Evolutionary conservation across 1,140 invertebrate genomes (phyloP).

Genomic region (Macrocentrus cingulum): DNA sequence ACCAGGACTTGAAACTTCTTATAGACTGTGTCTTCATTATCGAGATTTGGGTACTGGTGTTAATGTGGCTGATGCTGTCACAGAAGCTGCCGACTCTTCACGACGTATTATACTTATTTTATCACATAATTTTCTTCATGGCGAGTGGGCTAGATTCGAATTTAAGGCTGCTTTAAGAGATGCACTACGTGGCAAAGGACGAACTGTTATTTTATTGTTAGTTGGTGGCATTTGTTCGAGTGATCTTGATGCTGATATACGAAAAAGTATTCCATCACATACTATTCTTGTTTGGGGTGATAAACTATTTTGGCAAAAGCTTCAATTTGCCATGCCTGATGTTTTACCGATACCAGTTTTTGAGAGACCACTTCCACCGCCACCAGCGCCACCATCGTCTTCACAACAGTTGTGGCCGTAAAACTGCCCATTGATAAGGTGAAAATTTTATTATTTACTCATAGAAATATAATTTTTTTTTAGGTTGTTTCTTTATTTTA

Average conservation of each 20-base stretch:
- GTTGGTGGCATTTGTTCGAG: conserved; percentile 80
- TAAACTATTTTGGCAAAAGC: conserved; percentile 92
- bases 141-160: conserved; percentile 92
- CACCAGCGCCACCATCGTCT: conserved; percentile 53
- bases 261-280: conserved; percentile 85
- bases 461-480: no score
- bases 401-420: conserved; percentile 62
- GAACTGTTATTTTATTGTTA: conserved; percentile 82
- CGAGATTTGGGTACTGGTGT: conserved; percentile 81
- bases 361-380: conserved; percentile 62
- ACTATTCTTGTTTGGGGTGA: conserved; percentile 91
- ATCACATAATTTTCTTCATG: conserved; percentile 89
- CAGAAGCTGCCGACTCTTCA: conserved; percentile 87
- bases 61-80: conserved; percentile 80
- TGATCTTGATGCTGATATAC: conserved; percentile 86
- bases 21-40: conserved; percentile 83
- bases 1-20: conserved; percentile 76
- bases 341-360: conserved; percentile 58
- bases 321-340: conserved; percentile 87
- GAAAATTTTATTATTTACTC: no score
- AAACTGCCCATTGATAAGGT: conserved; percentile 34
- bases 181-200: conserved; percentile 79
- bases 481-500: no score
- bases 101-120: conserved; percentile 87
- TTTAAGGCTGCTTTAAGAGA: conserved; percentile 91